These are phyloP conservation scores for Paracentrotus lividus DNA, from an alignment of 53 echinoderm and acorn worm species.

Conservation along the genomic window DNA sequence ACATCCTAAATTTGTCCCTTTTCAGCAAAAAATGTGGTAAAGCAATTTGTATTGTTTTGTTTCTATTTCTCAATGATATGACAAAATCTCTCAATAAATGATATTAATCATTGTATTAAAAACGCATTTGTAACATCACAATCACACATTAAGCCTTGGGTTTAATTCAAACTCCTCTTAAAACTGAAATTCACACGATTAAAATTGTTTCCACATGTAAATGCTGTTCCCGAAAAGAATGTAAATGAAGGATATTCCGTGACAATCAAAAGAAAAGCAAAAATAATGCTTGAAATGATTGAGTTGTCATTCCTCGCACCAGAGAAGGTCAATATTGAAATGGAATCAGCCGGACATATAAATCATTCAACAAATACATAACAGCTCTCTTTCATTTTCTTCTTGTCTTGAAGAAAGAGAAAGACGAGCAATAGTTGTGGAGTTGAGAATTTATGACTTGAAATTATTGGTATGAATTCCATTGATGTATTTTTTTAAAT, in stretches of 20 bases:
- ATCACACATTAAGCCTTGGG: too few relatives aligned
- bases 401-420: not conserved
- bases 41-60: too few relatives aligned
- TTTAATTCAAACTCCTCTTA: too few relatives aligned
- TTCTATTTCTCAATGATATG: too few relatives aligned
- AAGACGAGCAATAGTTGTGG: slow-evolving; percentile 1
- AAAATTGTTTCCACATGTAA: not conserved
- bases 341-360: not conserved
- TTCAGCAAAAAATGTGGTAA: too few relatives aligned
- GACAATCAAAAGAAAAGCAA: slow-evolving; percentile 8
- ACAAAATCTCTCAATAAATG: too few relatives aligned
- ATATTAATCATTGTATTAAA: too few relatives aligned
- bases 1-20: too few relatives aligned
- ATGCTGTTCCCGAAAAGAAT: not conserved
- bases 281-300: slow-evolving; percentile 2
- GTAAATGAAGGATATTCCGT: not conserved
- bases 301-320: slow-evolving; percentile 42
- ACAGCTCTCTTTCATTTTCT: not conserved
- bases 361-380: slow-evolving; percentile 28
- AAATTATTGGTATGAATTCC: slow-evolving; percentile 31
- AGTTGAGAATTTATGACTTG: slow-evolving; percentile 31
- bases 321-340: slow-evolving; percentile 32
- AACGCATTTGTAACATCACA: too few relatives aligned
- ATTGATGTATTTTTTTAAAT: too few relatives aligned
- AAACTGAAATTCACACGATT: not conserved